Evolutionary conservation across 2,888 invertebrate species (phyloP).

Genomic region (Lottia gigantea): DNA sequence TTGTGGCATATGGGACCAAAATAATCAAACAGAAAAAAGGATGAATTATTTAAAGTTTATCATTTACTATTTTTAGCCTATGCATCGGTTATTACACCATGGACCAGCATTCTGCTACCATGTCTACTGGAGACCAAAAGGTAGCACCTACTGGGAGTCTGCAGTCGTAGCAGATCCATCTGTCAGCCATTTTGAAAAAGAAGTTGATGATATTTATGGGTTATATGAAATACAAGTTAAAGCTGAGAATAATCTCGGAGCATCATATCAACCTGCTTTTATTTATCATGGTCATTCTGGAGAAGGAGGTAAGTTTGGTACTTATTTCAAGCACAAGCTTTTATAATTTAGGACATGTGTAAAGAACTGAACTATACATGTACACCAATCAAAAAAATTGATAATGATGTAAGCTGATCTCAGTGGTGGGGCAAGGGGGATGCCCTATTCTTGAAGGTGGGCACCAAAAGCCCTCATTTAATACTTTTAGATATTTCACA

Average conservation of each 20-base stretch:
- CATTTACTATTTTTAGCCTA: constrained; percentile 44
- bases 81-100: constrained; percentile 53
- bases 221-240: constrained; percentile 57
- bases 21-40: too few species aligned
- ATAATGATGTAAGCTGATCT: too few species aligned
- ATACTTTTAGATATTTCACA: too few species aligned
- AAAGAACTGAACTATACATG: too few species aligned
- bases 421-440: too few species aligned
- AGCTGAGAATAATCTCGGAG: constrained; percentile 55
- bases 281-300: constrained; percentile 53
- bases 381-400: too few species aligned
- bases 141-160: constrained; percentile 52
- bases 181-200: constrained; percentile 45
- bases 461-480: too few species aligned
- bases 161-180: constrained; percentile 42
- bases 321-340: too few species aligned
- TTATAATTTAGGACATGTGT: too few species aligned
- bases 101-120: constrained; percentile 56
- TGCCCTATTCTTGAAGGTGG: too few species aligned
- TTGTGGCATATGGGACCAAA: too few species aligned
- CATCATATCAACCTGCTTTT: constrained; percentile 54
- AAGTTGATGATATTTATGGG: constrained; percentile 53
- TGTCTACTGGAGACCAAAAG: constrained; percentile 52
- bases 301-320: constrained; percentile 47
- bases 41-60: neutral